A percentile compares a stretch with the other conserved stretches of the same genome.
Evolutionary conservation across 2,888 invertebrate species (phyloP).

Genomic region (Orthosia gothica): DNA sequence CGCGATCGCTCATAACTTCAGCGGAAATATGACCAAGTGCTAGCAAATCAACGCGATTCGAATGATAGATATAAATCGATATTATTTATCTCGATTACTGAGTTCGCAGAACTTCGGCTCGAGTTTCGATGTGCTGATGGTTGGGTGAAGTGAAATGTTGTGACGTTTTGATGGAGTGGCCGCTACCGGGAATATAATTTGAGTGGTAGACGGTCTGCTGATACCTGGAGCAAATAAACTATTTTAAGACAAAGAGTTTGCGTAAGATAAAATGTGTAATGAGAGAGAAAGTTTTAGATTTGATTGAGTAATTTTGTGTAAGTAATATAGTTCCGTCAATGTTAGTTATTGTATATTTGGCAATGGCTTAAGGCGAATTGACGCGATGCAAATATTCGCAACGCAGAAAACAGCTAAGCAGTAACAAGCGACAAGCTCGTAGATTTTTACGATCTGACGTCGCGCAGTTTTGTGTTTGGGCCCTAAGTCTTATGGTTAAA

Average conservation of each 20-base stretch:
- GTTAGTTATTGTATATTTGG: background rate
- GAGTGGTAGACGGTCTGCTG: slow-evolving; percentile 12
- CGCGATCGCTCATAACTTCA: slow-evolving; percentile 62
- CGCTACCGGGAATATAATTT: slow-evolving; percentile 41
- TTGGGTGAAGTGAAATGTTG: slow-evolving; percentile 59
- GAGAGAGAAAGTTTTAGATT: slow-evolving; percentile 6
- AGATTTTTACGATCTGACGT: too few species aligned
- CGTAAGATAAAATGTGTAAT: background rate
- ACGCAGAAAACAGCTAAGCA: too few species aligned
- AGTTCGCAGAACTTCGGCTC: slow-evolving; percentile 69
- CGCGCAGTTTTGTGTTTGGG: too few species aligned
- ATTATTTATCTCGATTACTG: slow-evolving; percentile 80
- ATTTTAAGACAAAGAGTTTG: slow-evolving; percentile 12
- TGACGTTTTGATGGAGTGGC: slow-evolving; percentile 51
- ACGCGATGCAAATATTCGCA: too few species aligned
- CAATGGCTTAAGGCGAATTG: background rate
- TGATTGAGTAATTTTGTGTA: background rate
- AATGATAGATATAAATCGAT: slow-evolving; percentile 81
- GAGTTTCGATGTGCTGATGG: slow-evolving; percentile 56
- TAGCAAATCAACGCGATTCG: slow-evolving; percentile 72
- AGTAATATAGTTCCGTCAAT: background rate
- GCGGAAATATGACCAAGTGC: slow-evolving; percentile 61
- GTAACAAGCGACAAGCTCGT: too few species aligned
- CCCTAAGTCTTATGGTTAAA: too few species aligned
- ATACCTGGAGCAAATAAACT: slow-evolving; percentile 20